Evolutionary conservation across 2,113 vertebrate genomes (phyloP).

Genomic region (Piprites chloris): DNA sequence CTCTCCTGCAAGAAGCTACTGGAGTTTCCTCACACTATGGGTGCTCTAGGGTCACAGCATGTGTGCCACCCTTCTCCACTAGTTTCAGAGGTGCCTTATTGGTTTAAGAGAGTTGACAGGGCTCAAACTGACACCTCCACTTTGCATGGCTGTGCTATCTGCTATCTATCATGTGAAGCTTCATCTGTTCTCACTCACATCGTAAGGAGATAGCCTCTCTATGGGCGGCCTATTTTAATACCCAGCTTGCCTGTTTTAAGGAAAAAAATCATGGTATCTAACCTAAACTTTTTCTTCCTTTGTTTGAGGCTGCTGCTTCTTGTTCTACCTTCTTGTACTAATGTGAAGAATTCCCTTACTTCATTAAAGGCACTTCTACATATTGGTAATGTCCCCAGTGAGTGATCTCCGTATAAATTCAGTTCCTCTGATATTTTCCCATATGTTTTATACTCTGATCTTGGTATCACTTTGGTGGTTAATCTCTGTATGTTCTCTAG

Average conservation of each 20-base stretch:
- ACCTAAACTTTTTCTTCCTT: constrained; percentile 46
- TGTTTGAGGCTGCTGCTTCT: constrained; percentile 54
- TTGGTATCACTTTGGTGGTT: constrained; percentile 10
- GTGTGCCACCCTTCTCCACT: rapidly evolving
- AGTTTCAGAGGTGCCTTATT: not conserved
- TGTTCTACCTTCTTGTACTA: constrained; percentile 64
- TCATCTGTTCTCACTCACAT: not conserved
- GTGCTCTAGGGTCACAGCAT: rapidly evolving
- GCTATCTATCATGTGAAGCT: not conserved
- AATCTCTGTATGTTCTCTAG: not conserved
- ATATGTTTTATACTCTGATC: constrained; percentile 36
- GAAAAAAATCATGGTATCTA: not conserved
- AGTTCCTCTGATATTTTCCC: constrained; percentile 45
- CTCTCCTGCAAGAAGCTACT: not conserved
- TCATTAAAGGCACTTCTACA: constrained; percentile 59
- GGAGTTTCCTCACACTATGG: rapidly evolving
- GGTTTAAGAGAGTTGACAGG: not conserved
- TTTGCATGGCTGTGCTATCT: not conserved
- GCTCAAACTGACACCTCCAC: not conserved
- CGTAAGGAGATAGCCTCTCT: not conserved
- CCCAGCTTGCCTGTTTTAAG: not conserved
- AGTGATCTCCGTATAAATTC: constrained; percentile 61
- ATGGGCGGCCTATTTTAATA: not conserved
- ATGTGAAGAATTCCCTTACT: constrained; percentile 62
- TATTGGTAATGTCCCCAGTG: constrained; percentile 49